Base-by-base conservation (phyloP, 2,113 vertebrate species). In the Maccullochella peelii region DNA sequence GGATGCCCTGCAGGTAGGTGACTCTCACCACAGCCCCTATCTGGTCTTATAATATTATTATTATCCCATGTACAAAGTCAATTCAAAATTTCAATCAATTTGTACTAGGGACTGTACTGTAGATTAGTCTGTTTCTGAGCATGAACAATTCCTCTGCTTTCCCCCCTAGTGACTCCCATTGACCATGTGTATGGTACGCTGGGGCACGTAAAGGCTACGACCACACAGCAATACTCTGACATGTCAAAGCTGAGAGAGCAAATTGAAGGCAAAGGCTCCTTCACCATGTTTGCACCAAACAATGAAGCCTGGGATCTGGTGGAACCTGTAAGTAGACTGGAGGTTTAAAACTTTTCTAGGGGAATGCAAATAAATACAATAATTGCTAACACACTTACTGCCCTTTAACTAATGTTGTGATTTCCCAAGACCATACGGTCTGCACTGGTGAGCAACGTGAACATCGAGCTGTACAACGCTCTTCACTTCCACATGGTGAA, bases 1-100 rank as follows among this genome's bases (percentile, higher is more conserved):
- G 98, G 98, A 75, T 99, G 98, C 68, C 97, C 98, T 83, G 98
- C 98, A 96, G 98, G 98, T 99, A 94, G 0, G 91, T 91, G 30
- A n/a, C 44, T n/a, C n/a, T 55, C 36, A 55, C 42, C 27, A 58
- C 63, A 52, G 36, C 11, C 47, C 1, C n/a, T 25, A 8, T 67
- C 6, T 66, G 14, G 6, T 84, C 52, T 65, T 30, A 40, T 14
- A 16, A 44, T 44, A 44, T 73, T 47, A 18, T 25, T 52, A 55
- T 6, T n/a, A 33, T 55, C 18, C 16, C 23, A 36, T 4, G 8
- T 14, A 27, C 36, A 44, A n/a, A 76, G 3, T 71, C 10, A 59
- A 66, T 73, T n/a, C 1, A n/a, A 50, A 12, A 50, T 76, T 0
- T 42, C 0, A 30, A 11, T 62, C 50, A 7, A 33, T 36, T 69